These are phyloP conservation scores for Xanthia togata DNA, from an alignment of 2,888 invertebrate genomes.

Conservation along the genomic window DNA sequence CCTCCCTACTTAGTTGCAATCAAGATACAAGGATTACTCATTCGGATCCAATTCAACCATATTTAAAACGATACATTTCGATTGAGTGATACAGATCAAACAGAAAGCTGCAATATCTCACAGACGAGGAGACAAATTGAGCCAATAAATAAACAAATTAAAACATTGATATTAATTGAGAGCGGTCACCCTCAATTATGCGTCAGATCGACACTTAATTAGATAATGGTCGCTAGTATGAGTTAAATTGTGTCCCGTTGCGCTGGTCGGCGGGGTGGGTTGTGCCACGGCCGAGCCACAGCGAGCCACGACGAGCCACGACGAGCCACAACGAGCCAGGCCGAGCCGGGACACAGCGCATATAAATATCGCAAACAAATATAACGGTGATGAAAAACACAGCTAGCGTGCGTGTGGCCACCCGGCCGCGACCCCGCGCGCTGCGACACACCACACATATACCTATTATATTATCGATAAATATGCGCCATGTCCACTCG, in stretches of 20 bases:
- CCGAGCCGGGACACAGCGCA: slow-evolving; percentile 29
- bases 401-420: slow-evolving; percentile 60
- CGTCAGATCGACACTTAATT: slow-evolving; percentile 66
- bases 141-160: slow-evolving; percentile 68
- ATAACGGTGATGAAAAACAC: slow-evolving; percentile 53
- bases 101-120: slow-evolving; percentile 39
- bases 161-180: slow-evolving; percentile 67
- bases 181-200: slow-evolving; percentile 56
- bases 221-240: slow-evolving; percentile 70
- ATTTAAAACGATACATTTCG: slow-evolving; percentile 50
- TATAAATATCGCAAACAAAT: slow-evolving; percentile 60
- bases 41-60: slow-evolving; percentile 36
- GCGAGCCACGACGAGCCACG: background rate
- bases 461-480: slow-evolving; percentile 48
- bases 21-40: slow-evolving; percentile 11
- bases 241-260: slow-evolving; percentile 62
- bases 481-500: slow-evolving; percentile 38
- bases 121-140: slow-evolving; percentile 52
- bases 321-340: background rate
- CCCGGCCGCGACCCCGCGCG: slow-evolving; percentile 58
- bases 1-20: background rate
- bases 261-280: slow-evolving; percentile 11
- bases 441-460: slow-evolving; percentile 18
- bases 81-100: slow-evolving; percentile 51
- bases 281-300: background rate